Evolutionary conservation across 2,888 invertebrate species (phyloP).

Genomic region (Salpingus planirostris): DNA sequence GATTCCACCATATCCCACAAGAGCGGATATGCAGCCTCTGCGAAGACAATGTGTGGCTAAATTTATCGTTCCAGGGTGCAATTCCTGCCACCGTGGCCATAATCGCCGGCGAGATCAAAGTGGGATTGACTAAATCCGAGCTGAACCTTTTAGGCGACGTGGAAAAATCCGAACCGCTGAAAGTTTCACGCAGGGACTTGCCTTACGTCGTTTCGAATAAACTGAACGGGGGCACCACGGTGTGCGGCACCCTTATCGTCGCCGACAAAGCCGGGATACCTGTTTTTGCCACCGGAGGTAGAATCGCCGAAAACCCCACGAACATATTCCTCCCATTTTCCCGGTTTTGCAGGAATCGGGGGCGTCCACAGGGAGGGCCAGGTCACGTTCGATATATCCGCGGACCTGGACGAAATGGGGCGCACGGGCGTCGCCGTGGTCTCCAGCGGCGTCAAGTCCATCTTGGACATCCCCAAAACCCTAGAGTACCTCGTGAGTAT

Average conservation of each 20-base stretch:
- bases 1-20: no score
- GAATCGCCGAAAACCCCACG: background rate
- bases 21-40: no score
- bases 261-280: constrained; percentile 75
- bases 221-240: constrained; percentile 87
- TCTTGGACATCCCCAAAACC: constrained; percentile 89
- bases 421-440: constrained; percentile 82
- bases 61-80: constrained; percentile 63
- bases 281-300: constrained; percentile 89
- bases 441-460: constrained; percentile 94
- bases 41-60: no score
- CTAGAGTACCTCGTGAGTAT: constrained; percentile 78
- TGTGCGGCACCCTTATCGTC: constrained; percentile 85
- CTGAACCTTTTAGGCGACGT: constrained; percentile 55
- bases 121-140: constrained; percentile 62
- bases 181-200: constrained; percentile 83
- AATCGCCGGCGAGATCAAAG: constrained; percentile 69
- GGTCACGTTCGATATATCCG: constrained; percentile 84
- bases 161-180: constrained; percentile 47
- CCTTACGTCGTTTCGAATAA: constrained; percentile 62
- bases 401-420: constrained; percentile 87
- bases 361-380: constrained; percentile 92
- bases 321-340: background rate
- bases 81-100: constrained; percentile 91
- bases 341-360: constrained; percentile 52